These are phyloP conservation scores for Siniperca obscura DNA, from an alignment of 2,797 vertebrate genomes.

Conservation along the genomic window DNA sequence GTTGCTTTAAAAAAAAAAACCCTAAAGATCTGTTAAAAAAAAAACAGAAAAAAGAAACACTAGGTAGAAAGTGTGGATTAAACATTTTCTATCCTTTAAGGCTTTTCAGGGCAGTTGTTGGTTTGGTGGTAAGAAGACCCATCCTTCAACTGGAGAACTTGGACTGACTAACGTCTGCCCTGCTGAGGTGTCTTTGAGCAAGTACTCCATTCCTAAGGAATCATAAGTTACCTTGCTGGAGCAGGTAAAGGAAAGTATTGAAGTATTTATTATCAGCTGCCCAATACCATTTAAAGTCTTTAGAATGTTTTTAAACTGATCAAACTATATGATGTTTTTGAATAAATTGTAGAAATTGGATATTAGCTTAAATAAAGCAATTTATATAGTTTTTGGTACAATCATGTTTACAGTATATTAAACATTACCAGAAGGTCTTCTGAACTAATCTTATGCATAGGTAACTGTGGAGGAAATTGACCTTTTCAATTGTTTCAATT, in stretches of 20 bases:
- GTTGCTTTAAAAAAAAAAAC: background rate
- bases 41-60: background rate
- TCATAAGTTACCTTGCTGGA: background rate
- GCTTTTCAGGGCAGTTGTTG: background rate
- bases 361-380: background rate
- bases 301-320: background rate
- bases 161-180: background rate
- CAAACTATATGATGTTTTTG: background rate
- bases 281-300: background rate
- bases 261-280: background rate
- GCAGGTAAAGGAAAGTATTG: background rate
- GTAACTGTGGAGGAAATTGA: background rate
- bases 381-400: background rate
- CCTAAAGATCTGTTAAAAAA: background rate
- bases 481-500: background rate
- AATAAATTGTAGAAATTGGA: background rate
- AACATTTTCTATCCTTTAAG: background rate
- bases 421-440: background rate
- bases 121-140: background rate
- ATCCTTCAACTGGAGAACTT: background rate
- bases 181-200: background rate
- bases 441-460: background rate
- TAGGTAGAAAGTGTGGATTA: background rate
- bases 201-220: background rate
- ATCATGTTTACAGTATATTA: background rate